Percentiles rank a stretch among this genome's conserved stretches.
These are phyloP conservation scores for Mythimna albipuncta DNA, from an alignment of 2,888 invertebrate genomes.

Conservation along the genomic window DNA sequence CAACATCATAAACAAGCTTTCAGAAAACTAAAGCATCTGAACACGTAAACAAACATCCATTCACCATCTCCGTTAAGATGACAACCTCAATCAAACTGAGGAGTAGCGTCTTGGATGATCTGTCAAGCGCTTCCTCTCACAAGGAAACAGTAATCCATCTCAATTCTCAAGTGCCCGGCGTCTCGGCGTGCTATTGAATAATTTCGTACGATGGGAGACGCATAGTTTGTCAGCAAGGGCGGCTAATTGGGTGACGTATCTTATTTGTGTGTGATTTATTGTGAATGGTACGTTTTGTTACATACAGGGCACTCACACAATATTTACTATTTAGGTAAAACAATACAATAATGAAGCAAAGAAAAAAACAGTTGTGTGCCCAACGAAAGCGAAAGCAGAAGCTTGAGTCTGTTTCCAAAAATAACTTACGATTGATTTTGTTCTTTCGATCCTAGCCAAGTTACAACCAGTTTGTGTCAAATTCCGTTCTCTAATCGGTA, in stretches of 20 bases:
- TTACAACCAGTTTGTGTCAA: no score
- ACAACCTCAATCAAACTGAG: slow-evolving; percentile 17
- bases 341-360: no score
- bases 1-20: no score
- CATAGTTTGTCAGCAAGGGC: slow-evolving; percentile 38
- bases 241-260: slow-evolving; percentile 38
- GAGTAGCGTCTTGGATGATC: slow-evolving; percentile 51
- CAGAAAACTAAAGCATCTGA: background rate
- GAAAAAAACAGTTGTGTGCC: no score
- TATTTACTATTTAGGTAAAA: no score
- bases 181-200: slow-evolving; percentile 51
- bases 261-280: slow-evolving; percentile 40
- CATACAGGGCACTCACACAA: no score
- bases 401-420: no score
- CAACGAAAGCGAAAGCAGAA: no score
- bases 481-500: no score
- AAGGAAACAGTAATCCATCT: slow-evolving; percentile 59
- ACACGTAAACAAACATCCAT: no score
- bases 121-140: slow-evolving; percentile 57
- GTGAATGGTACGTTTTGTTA: background rate
- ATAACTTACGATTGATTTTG: no score
- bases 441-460: no score
- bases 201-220: slow-evolving; percentile 47
- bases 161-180: slow-evolving; percentile 48
- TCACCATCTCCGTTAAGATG: background rate